phyloP scores from a whole-genome alignment of 2,888 invertebrate genomes.

The Drosophila neotestacea region DNA sequence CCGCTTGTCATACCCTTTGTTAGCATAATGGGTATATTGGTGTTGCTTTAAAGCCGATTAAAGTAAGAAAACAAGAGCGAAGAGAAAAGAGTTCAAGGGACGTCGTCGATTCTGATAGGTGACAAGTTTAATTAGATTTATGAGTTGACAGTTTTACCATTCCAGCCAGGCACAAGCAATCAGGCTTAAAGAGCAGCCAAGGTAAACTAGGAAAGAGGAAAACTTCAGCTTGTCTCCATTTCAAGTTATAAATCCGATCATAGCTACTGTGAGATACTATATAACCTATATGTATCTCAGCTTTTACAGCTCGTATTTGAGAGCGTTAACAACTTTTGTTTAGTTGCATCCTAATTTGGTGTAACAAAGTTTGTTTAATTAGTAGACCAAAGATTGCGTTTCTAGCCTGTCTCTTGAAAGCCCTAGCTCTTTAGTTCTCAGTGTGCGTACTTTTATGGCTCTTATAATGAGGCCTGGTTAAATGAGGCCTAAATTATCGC shows the following conservation, averaged over 20 bases:
- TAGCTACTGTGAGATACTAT: neutral
- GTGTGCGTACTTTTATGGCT: slow-evolving; percentile 17
- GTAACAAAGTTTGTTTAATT: slow-evolving; percentile 40
- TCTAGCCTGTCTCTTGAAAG: slow-evolving; percentile 2
- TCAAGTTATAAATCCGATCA: neutral
- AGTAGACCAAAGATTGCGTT: slow-evolving; percentile 17
- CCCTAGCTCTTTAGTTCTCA: neutral
- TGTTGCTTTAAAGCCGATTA: slow-evolving; percentile 66
- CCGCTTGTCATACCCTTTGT: neutral
- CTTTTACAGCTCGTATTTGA: slow-evolving; percentile 4
- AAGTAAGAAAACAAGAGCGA: neutral
- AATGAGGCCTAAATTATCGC: slow-evolving; percentile 54
- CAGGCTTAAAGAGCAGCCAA: neutral
- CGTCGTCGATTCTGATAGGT: slow-evolving; percentile 49
- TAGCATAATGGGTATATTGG: slow-evolving; percentile 15
- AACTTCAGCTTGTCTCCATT: slow-evolving; percentile 2
- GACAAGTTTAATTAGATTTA: slow-evolving; percentile 76
- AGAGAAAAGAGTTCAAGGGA: slow-evolving; percentile 16
- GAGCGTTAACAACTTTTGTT: slow-evolving; percentile 19
- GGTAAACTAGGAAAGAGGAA: slow-evolving; percentile 12
- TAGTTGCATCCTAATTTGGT: slow-evolving; percentile 19
- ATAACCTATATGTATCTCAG: neutral
- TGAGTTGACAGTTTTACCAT: slow-evolving; percentile 44
- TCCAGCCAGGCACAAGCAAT: neutral
- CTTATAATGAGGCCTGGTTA: slow-evolving; percentile 29